Percentiles rank a stretch among this genome's conserved stretches.
Evolutionary conservation across 1,140 invertebrate species (phyloP).

Genomic region (Melitaea cinxia): DNA sequence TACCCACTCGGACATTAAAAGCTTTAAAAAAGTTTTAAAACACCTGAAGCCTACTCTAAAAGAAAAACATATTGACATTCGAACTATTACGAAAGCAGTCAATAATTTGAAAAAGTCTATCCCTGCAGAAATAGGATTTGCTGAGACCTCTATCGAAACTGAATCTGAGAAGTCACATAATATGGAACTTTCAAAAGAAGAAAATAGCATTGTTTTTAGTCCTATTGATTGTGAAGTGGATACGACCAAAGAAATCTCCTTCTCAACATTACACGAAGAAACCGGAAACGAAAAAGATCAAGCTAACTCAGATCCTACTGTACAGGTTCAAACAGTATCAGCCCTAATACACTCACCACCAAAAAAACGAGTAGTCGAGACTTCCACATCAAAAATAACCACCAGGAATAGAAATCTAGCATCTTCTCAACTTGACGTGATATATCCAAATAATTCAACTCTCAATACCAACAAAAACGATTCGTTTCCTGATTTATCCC

Average conservation of each 20-base stretch:
- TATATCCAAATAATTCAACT: neutral
- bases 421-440: no score
- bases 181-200: conserved; percentile 5
- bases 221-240: neutral
- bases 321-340: no score
- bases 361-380: no score
- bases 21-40: conserved; percentile 4
- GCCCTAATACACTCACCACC: no score
- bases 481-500: conserved; percentile 7
- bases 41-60: conserved; percentile 9
- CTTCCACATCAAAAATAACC: no score
- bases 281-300: neutral
- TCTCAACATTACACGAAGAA: conserved; percentile 7
- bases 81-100: conserved; percentile 4
- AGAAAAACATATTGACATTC: conserved; percentile 10
- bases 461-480: neutral
- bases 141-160: conserved; percentile 14
- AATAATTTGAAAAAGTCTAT: conserved; percentile 2
- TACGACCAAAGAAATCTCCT: neutral
- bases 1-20: conserved; percentile 12
- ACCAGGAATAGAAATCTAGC: no score
- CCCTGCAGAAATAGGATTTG: conserved; percentile 6
- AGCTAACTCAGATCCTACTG: no score
- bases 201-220: conserved; percentile 1
- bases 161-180: conserved; percentile 11